Percentiles rank a stretch among this genome's conserved stretches.
phyloP scores from a whole-genome alignment of 2,888 invertebrate species.

The Apodemia hepburni region DNA sequence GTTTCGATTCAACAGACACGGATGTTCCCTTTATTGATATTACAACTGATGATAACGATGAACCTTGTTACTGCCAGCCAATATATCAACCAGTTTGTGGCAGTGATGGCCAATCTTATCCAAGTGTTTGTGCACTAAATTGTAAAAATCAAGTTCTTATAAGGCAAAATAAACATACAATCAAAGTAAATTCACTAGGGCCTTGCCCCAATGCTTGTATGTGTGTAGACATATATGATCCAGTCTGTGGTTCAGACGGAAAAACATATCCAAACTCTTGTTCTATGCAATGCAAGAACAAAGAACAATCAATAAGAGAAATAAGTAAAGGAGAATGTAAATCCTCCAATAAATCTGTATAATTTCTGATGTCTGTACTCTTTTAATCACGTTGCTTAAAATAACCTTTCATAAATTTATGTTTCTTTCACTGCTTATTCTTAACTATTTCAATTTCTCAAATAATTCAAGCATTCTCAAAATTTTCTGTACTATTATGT shows the following conservation, averaged over 20 bases:
- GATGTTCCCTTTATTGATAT: background rate
- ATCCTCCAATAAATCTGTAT: too few species aligned
- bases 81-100: conserved; percentile 36
- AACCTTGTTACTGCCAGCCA: background rate
- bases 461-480: too few species aligned
- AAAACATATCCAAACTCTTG: conserved; percentile 36
- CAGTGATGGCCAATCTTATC: conserved; percentile 34
- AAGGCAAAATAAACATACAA: conserved; percentile 13
- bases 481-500: too few species aligned
- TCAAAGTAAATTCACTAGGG: conserved; percentile 19
- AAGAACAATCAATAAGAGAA: background rate
- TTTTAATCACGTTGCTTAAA: too few species aligned
- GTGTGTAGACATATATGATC: conserved; percentile 24
- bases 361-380: too few species aligned
- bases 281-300: background rate
- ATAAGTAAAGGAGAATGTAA: too few species aligned
- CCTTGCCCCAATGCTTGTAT: conserved; percentile 27
- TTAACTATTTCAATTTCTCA: too few species aligned
- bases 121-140: conserved; percentile 31
- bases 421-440: too few species aligned
- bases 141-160: conserved; percentile 27
- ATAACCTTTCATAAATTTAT: too few species aligned
- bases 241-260: conserved; percentile 38
- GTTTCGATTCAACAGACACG: background rate
- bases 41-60: background rate